These are phyloP conservation scores for Eulithis prunata DNA, from an alignment of 2,888 invertebrate species.

Conservation along the genomic window DNA sequence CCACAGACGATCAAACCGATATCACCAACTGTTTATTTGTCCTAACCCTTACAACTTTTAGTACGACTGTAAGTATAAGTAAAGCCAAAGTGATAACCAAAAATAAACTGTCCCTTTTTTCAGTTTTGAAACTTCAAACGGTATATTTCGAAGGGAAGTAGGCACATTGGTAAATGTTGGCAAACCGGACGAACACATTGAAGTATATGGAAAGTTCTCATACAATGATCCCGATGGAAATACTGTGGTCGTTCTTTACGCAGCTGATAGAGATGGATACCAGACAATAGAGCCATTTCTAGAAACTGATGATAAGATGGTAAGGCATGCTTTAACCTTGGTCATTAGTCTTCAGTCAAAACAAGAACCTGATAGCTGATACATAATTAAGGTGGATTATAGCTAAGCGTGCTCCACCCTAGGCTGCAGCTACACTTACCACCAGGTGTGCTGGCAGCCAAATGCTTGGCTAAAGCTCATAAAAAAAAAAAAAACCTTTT, in stretches of 20 bases:
- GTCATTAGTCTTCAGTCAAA: not conserved
- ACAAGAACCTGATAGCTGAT: too few relatives aligned
- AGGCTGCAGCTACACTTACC: too few relatives aligned
- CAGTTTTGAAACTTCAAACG: conserved; percentile 23
- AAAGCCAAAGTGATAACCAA: not conserved
- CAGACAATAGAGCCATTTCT: not conserved
- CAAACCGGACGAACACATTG: conserved; percentile 23
- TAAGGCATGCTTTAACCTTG: not conserved
- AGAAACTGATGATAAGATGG: not conserved
- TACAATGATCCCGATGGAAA: conserved; percentile 24
- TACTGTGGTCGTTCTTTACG: conserved; percentile 12
- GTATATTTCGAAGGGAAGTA: conserved; percentile 33
- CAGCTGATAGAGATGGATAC: conserved; percentile 25
- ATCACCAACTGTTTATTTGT: too few relatives aligned
- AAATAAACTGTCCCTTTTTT: not conserved
- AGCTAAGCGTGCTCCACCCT: too few relatives aligned
- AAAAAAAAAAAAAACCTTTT: too few relatives aligned
- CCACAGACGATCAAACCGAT: too few relatives aligned
- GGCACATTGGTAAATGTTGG: conserved; percentile 26
- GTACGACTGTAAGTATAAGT: too few relatives aligned
- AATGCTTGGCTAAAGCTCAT: too few relatives aligned
- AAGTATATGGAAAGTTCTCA: conserved; percentile 23
- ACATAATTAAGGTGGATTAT: too few relatives aligned
- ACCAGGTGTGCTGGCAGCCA: too few relatives aligned
- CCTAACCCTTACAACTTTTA: too few relatives aligned